A percentile compares a stretch with the other conserved stretches of the same genome.
Conservation (phyloP, 2,888 invertebrate species). For the Plebejus argus region DNA sequence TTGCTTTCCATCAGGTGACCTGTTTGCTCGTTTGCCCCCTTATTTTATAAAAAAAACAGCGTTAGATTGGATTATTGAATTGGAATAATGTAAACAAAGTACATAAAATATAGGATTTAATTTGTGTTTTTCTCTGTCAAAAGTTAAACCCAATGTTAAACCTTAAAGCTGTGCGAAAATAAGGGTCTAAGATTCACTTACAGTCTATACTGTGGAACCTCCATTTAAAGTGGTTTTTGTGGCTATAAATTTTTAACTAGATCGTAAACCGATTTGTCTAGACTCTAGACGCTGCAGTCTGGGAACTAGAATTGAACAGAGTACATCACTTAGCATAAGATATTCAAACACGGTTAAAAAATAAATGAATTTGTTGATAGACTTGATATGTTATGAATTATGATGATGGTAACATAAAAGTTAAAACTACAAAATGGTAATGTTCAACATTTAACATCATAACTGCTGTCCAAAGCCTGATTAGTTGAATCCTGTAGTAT, state of each 20-base stretch:
- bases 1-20: too few species aligned
- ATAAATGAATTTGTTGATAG: too few species aligned
- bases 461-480: too few species aligned
- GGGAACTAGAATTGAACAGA: background rate
- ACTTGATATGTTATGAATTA: too few species aligned
- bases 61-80: too few species aligned
- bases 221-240: slow-evolving; percentile 1
- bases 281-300: slow-evolving; percentile 21
- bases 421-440: too few species aligned
- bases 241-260: slow-evolving; percentile 22
- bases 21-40: too few species aligned
- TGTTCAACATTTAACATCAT: too few species aligned
- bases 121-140: background rate
- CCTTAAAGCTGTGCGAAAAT: background rate
- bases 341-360: background rate
- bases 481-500: too few species aligned
- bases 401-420: too few species aligned
- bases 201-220: background rate
- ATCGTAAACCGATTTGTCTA: slow-evolving; percentile 18
- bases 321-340: background rate
- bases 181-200: background rate
- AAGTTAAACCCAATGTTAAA: background rate
- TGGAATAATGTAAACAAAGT: too few species aligned
- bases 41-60: too few species aligned
- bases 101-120: background rate